Evolutionary conservation across 2,797 vertebrate genomes (phyloP).

Genomic region (Phalloptychus januarius): DNA sequence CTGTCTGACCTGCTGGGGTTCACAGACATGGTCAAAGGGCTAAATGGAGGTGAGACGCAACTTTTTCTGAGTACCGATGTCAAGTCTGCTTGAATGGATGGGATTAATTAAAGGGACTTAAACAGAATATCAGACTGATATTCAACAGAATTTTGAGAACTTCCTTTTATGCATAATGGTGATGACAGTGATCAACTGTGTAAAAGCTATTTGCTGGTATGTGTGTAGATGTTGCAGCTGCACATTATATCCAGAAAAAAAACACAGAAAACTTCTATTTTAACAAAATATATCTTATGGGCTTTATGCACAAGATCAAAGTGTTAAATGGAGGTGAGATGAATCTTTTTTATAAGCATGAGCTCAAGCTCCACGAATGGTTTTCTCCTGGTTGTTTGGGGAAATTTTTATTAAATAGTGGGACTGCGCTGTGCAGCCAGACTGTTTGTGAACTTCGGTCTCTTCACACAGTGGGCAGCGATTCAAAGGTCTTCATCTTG

Average conservation of each 20-base stretch:
- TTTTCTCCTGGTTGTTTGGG: not conserved
- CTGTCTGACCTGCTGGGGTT: slow-evolving; percentile 87
- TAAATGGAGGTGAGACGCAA: slow-evolving; percentile 75
- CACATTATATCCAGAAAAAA: not conserved
- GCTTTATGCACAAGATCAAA: not conserved
- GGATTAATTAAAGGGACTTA: not conserved
- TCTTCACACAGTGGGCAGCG: not conserved
- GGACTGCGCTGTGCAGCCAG: not conserved
- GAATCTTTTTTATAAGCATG: not conserved
- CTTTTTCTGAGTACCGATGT: not conserved
- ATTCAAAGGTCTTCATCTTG: not conserved
- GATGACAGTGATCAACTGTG: not conserved
- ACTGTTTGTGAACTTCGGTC: not conserved
- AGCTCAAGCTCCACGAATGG: not conserved
- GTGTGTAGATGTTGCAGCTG: not conserved
- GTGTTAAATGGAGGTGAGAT: not conserved
- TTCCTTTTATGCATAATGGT: not conserved
- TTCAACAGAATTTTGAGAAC: not conserved
- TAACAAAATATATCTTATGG: no score
- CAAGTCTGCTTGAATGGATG: not conserved
- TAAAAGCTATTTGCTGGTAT: not conserved
- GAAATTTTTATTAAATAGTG: not conserved
- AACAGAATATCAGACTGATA: not conserved
- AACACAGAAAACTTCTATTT: no score
- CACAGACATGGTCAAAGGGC: slow-evolving; percentile 76